Base-by-base conservation (phyloP, 2,888 invertebrate species). In the Rhorus exstirpatorius region DNA sequence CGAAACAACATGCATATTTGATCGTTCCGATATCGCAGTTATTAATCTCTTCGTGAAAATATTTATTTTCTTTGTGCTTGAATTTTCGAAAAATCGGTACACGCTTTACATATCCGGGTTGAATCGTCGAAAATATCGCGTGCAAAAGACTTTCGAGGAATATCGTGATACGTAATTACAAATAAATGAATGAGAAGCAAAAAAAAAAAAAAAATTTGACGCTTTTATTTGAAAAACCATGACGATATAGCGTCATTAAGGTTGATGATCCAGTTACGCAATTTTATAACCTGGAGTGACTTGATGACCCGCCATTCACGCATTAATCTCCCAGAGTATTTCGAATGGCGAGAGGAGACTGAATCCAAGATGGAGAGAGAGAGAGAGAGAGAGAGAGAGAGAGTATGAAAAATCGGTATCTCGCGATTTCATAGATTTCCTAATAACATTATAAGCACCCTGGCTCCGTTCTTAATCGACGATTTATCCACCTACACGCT, bases 1-100 rank as follows among this genome's bases (percentile, higher is more conserved):
- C 79, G 19, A 70, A 79, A 82, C 70, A 49, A 51, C 65, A 65
- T 49, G 46, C 53, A 53, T 77, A 68, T 72, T 77, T 72, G 65
- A 55, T 68, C 53, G 21, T 26, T 53, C n/a, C 60, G 60, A 61
- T 79, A 67, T 60, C 70, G 2, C 26, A 38, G 26, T 78, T 51
- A 70, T 70, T 35, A 60, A 70, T 70, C 41, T 51, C 41, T 12
- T 12, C 12, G 35, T 19, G 46, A 60, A 46, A 46, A 71, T 46
- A 8, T n/a, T 41, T 41, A 17, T 26, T 70, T 58, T 46, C 10
- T 68, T 24, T 41, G 3, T 31, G 44, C 55, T n/a, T 65, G 0
- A 21, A 41, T 75, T 65, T 35, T 41, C 26, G 31, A 65, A 17
- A 46, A 14, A 8, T 7, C 46, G 24, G 44, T 17, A 38, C 31